Percentiles rank a stretch among this genome's conserved stretches.
Evolutionary conservation across 2,888 invertebrate species (phyloP).

Genomic region (Malthinus seriepunctatus): DNA sequence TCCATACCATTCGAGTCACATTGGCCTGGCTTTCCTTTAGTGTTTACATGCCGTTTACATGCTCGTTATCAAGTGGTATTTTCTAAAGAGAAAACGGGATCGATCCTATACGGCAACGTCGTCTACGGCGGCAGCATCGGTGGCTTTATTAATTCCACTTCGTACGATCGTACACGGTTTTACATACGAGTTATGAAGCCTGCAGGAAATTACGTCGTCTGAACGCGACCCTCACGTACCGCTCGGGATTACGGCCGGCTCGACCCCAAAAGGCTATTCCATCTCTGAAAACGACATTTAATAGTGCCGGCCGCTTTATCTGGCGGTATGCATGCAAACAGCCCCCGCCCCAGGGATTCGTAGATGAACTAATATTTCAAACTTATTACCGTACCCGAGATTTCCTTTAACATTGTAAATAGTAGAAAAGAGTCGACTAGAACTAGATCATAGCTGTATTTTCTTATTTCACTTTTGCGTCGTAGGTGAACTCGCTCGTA

Average conservation of each 20-base stretch:
- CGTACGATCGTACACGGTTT: slow-evolving; percentile 30
- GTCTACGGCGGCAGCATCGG: slow-evolving; percentile 11
- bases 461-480: background rate
- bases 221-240: slow-evolving; percentile 43
- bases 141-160: slow-evolving; percentile 30
- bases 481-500: slow-evolving; percentile 15
- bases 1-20: slow-evolving; percentile 36
- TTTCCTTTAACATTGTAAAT: slow-evolving; percentile 8
- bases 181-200: slow-evolving; percentile 35
- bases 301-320: slow-evolving; percentile 49
- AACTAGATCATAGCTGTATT: background rate
- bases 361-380: slow-evolving; percentile 60
- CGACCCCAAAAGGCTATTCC: slow-evolving; percentile 43
- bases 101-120: slow-evolving; percentile 15
- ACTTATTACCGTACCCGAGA: slow-evolving; percentile 47
- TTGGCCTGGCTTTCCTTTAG: slow-evolving; percentile 29
- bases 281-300: slow-evolving; percentile 44
- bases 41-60: slow-evolving; percentile 43
- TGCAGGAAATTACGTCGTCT: slow-evolving; percentile 42
- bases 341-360: slow-evolving; percentile 58
- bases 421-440: background rate
- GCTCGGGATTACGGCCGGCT: slow-evolving; percentile 40
- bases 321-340: slow-evolving; percentile 56
- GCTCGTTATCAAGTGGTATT: slow-evolving; percentile 23
- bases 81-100: slow-evolving; percentile 7